Conservation (phyloP, 2,113 vertebrate genomes). For the Myotis brandtii region DNA sequence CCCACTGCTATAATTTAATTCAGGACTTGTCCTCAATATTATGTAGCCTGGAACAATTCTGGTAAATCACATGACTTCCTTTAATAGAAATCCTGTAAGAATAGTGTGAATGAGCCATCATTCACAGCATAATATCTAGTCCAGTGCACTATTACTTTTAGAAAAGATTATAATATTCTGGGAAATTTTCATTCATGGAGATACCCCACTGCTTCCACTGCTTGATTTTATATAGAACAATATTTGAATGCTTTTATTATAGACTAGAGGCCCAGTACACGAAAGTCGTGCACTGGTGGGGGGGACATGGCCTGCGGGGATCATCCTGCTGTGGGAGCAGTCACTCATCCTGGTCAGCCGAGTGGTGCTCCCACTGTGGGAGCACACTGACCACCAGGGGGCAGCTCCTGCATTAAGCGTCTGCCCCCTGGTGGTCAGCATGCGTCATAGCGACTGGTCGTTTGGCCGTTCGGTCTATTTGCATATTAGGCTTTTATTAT, state of each 20-base stretch:
- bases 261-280: background rate
- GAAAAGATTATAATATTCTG: constrained; percentile 40
- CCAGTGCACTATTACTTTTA: constrained; percentile 26
- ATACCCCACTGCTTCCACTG: background rate
- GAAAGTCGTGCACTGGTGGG: too few species aligned
- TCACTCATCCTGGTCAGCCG: too few species aligned
- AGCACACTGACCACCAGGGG: too few species aligned
- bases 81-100: constrained; percentile 65
- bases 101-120: constrained; percentile 28
- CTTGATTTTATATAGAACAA: constrained; percentile 34
- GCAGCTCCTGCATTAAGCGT: too few species aligned
- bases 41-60: constrained; percentile 44
- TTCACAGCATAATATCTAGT: constrained; percentile 24
- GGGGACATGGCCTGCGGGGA: too few species aligned
- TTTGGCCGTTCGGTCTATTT: too few species aligned
- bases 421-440: too few species aligned
- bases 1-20: constrained; percentile 17
- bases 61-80: constrained; percentile 61
- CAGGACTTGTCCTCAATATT: constrained; percentile 37
- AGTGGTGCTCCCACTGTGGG: too few species aligned
- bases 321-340: too few species aligned
- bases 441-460: too few species aligned
- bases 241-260: constrained; percentile 4
- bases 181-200: constrained; percentile 51
- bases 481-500: background rate